These are phyloP conservation scores for Ceratosolen fusciceps DNA, from an alignment of 1,140 invertebrate species.

Conservation along the genomic window DNA sequence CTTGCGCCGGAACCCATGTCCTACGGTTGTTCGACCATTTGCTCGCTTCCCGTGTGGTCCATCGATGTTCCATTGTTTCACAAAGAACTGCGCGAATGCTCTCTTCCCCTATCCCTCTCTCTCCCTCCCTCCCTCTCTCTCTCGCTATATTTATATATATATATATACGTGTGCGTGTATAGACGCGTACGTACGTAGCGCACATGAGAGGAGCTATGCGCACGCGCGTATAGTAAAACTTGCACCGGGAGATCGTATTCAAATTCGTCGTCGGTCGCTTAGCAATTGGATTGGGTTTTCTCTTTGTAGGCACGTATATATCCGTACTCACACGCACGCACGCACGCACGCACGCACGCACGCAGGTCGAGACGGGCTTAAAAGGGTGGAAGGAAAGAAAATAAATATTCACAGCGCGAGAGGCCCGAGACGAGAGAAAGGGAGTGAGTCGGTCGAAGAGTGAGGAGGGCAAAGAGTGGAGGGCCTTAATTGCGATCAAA, in stretches of 20 bases:
- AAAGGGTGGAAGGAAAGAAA: slow-evolving; percentile 36
- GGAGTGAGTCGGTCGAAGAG: slow-evolving; percentile 1
- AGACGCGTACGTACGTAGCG: no score
- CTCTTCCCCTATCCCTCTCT: no score
- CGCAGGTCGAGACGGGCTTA: background rate
- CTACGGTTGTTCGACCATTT: slow-evolving; percentile 72
- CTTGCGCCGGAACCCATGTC: slow-evolving; percentile 70
- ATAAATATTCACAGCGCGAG: slow-evolving; percentile 67
- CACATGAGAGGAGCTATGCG: no score
- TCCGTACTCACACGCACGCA: background rate
- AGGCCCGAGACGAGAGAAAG: slow-evolving; percentile 25
- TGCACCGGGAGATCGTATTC: slow-evolving; percentile 57
- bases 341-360: background rate
- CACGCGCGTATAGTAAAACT: slow-evolving; percentile 34
- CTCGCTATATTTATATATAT: no score
- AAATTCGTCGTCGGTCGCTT: slow-evolving; percentile 57
- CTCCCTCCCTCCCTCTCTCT: no score
- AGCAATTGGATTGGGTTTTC: slow-evolving; percentile 11
- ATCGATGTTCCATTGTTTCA: slow-evolving; percentile 71
- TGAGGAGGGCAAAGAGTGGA: slow-evolving; percentile 36
- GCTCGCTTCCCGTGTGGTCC: slow-evolving; percentile 72
- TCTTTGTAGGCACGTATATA: background rate
- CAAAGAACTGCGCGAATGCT: slow-evolving; percentile 29
- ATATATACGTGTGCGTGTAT: no score
- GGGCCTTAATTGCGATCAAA: slow-evolving; percentile 69